Percentiles rank a stretch among this genome's conserved stretches.
These are phyloP conservation scores for Argyresthia goedartella DNA, from an alignment of 2,888 invertebrate species.

Conservation along the genomic window DNA sequence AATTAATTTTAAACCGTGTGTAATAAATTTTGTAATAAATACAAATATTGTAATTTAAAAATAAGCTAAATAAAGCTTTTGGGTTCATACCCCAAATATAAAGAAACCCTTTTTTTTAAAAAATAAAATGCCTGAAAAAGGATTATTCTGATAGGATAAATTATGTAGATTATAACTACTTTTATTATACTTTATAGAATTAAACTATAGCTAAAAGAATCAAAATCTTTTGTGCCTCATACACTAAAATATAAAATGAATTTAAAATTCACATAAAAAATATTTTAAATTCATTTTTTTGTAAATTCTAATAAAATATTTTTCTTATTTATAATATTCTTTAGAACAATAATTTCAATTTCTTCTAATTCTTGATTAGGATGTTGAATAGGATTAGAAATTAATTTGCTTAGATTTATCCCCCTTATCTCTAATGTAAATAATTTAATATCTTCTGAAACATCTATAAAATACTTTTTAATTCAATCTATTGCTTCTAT, in stretches of 20 bases:
- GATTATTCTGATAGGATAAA: conserved; percentile 61
- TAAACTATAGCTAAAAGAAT: conserved; percentile 71
- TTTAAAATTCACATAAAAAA: conserved; percentile 43
- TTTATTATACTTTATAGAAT: conserved; percentile 75
- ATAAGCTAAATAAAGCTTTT: conserved; percentile 72
- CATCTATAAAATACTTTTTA: conserved; percentile 73
- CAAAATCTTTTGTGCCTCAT: conserved; percentile 74
- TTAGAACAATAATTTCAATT: conserved; percentile 51
- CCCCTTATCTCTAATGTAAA: conserved; percentile 63
- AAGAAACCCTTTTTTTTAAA: conserved; percentile 57
- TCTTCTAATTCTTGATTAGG: conserved; percentile 50
- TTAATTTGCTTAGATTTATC: conserved; percentile 73
- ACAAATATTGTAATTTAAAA: conserved; percentile 37
- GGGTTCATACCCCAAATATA: conserved; percentile 74
- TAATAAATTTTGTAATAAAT: conserved; percentile 24
- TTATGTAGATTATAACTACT: conserved; percentile 40
- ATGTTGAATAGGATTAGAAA: conserved; percentile 74
- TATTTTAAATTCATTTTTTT: conserved; percentile 63
- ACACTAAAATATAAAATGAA: conserved; percentile 70
- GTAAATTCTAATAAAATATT: conserved; percentile 65
- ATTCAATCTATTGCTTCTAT: conserved; percentile 71
- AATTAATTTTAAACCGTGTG: conserved; percentile 23
- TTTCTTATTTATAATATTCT: conserved; percentile 61
- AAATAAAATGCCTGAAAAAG: conserved; percentile 61
- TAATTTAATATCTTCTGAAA: conserved; percentile 62